Conservation (phyloP, 2,113 vertebrate genomes). For the Polyodon spathula region DNA sequence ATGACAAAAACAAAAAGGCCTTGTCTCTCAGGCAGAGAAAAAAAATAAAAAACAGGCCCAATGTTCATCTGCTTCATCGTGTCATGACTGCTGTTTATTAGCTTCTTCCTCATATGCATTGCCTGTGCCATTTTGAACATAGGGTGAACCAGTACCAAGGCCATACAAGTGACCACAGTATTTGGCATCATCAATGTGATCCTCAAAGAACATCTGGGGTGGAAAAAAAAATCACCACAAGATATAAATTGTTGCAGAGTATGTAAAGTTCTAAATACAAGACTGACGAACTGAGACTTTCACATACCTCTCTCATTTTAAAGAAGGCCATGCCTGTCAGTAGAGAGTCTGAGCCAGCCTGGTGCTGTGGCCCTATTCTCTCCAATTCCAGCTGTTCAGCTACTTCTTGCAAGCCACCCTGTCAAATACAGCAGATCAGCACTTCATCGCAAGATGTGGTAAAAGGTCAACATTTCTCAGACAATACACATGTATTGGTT, state of each 20-base stretch:
- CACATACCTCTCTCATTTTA: constrained; percentile 96
- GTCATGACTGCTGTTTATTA: constrained; percentile 94
- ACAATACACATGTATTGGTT: too few species aligned
- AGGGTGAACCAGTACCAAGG: constrained; percentile 90
- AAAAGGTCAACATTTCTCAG: too few species aligned
- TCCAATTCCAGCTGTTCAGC: constrained; percentile 95
- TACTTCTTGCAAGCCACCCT: constrained; percentile 96
- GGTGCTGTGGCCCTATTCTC: constrained; percentile 95
- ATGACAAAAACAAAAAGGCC: constrained; percentile 10
- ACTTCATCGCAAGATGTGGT: too few species aligned
- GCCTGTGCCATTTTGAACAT: constrained; percentile 95
- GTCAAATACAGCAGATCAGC: constrained; percentile 21
- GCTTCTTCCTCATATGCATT: constrained; percentile 98
- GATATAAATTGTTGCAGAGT: too few species aligned
- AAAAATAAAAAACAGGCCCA: too few species aligned
- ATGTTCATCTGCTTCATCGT: constrained; percentile 37
- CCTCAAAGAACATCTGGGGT: constrained; percentile 98
- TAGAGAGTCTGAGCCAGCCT: constrained; percentile 93
- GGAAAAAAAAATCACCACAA: constrained; percentile 6
- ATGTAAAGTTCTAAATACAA: too few species aligned
- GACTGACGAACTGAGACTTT: too few species aligned
- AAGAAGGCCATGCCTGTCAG: constrained; percentile 99
- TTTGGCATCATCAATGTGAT: constrained; percentile 97
- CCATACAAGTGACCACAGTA: constrained; percentile 97
- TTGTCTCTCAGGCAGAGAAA: constrained; percentile 3